A percentile compares a stretch with the other conserved stretches of the same genome.
Conservation (phyloP, 2,113 vertebrate genomes). For the Chlamydotis undulata region DNA sequence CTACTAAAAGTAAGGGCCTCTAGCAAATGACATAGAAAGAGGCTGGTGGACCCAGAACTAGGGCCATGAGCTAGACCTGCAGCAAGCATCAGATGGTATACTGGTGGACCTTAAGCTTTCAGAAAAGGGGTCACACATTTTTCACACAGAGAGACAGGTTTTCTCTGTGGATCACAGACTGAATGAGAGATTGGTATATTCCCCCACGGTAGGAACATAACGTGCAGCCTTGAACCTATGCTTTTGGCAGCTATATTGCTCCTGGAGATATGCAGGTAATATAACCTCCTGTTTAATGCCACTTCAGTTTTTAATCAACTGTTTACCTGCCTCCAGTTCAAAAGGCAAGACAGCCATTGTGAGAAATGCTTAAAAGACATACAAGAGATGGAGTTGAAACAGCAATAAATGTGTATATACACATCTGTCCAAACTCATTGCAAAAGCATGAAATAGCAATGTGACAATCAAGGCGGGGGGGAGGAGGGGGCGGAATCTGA, state of each 20-base stretch:
- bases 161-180: not conserved
- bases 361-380: not conserved
- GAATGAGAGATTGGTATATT: not conserved
- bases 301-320: not conserved
- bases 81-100: not conserved
- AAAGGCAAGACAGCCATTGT: not conserved
- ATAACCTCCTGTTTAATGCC: rapidly evolving
- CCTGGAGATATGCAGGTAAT: not conserved
- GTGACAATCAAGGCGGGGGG: not conserved
- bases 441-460: not conserved
- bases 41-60: not conserved
- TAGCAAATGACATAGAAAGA: not conserved
- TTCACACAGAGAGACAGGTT: not conserved
- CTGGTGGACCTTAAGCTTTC: not conserved
- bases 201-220: not conserved
- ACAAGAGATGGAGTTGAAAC: not conserved
- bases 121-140: not conserved
- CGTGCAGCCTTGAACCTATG: not conserved
- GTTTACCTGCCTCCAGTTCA: not conserved
- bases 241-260: not conserved
- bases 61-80: not conserved
- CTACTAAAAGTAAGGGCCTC: not conserved
- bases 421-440: not conserved
- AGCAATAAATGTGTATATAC: not conserved
- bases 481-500: not conserved